These are phyloP conservation scores for Chrysolina oricalcia DNA, from an alignment of 2,888 invertebrate genomes.

Conservation along the genomic window DNA sequence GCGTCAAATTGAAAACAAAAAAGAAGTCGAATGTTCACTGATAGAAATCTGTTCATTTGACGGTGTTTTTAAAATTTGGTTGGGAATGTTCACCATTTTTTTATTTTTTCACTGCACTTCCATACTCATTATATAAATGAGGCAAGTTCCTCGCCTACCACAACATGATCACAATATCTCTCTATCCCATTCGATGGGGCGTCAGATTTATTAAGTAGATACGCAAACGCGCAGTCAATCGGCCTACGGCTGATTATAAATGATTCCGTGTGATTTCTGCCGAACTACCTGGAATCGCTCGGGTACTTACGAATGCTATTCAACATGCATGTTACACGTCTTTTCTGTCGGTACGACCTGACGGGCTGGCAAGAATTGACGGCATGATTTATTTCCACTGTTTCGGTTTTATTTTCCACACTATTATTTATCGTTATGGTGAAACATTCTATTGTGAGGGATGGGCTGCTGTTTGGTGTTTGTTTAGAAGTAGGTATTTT, in stretches of 20 bases:
- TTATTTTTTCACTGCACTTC: too few relatives aligned
- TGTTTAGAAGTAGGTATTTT: not conserved
- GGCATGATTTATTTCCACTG: slow-evolving; percentile 44
- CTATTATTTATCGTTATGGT: slow-evolving; percentile 34
- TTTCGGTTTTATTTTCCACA: slow-evolving; percentile 37
- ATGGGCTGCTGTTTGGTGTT: not conserved
- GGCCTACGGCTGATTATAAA: slow-evolving; percentile 33
- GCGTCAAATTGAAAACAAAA: too few relatives aligned
- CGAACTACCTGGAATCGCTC: slow-evolving; percentile 39
- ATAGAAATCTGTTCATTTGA: too few relatives aligned
- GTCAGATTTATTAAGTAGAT: slow-evolving; percentile 50
- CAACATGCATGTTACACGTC: slow-evolving; percentile 48
- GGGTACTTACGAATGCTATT: slow-evolving; percentile 35
- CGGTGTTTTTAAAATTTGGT: too few relatives aligned
- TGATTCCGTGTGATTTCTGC: slow-evolving; percentile 39
- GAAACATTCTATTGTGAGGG: slow-evolving; percentile 3
- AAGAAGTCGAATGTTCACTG: too few relatives aligned
- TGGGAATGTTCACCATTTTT: too few relatives aligned
- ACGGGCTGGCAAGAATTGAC: slow-evolving; percentile 35
- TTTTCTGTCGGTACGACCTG: slow-evolving; percentile 41
- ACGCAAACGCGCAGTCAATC: slow-evolving; percentile 33
- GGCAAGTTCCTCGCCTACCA: slow-evolving; percentile 28
- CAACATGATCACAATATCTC: slow-evolving; percentile 52
- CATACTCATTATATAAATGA: not conserved
- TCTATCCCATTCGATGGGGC: slow-evolving; percentile 52